Percentiles rank a stretch among this genome's conserved stretches.
These are phyloP conservation scores for Planococcus citri DNA, from an alignment of 1,140 invertebrate species.

Conservation along the genomic window DNA sequence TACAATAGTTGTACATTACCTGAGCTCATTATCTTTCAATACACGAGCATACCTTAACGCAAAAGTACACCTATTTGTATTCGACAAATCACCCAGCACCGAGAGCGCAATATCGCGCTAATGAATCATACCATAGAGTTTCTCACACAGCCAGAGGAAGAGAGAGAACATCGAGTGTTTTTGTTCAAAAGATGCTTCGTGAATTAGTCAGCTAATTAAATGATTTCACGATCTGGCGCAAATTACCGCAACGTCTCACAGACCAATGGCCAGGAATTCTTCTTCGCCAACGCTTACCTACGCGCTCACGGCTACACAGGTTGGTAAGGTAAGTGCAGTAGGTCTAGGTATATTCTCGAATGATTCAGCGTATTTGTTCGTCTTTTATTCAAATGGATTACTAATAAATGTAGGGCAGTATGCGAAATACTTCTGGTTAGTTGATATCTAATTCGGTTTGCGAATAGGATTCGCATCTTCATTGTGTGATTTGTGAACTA, in stretches of 20 bases:
- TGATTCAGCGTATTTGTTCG: not conserved
- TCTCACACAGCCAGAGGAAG: not conserved
- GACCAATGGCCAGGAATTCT: no score
- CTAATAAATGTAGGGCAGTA: not conserved
- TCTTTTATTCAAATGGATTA: no score
- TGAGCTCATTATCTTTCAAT: not conserved
- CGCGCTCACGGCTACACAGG: no score
- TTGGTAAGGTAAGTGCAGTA: no score
- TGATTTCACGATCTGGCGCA: not conserved
- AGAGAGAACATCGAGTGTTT: not conserved
- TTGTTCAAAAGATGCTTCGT: not conserved
- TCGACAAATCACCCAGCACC: not conserved
- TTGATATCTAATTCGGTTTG: no score
- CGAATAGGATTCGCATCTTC: no score
- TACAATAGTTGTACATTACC: no score
- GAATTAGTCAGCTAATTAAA: constrained; percentile 1
- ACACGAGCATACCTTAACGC: not conserved
- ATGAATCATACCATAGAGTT: no score
- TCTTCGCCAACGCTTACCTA: not conserved
- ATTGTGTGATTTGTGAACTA: no score
- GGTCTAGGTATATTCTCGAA: not conserved
- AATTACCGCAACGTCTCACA: not conserved
- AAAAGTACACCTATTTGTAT: not conserved
- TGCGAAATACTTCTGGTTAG: not conserved
- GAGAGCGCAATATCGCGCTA: no score